Percentiles rank a stretch among this genome's conserved stretches.
Evolutionary conservation across 2,113 vertebrate species (phyloP).

Genomic region (Puma concolor): DNA sequence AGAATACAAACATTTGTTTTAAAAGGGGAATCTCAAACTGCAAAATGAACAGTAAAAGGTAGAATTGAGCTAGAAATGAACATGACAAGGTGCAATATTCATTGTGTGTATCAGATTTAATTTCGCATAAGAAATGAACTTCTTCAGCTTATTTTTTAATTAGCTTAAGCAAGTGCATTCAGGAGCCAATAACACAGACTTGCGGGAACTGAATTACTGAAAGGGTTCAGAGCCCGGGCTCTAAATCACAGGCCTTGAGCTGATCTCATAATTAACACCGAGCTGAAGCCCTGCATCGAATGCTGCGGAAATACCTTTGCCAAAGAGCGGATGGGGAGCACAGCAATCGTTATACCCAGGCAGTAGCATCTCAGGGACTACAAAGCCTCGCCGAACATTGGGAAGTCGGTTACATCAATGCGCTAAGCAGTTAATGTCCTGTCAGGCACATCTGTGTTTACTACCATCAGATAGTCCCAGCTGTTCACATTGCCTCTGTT

Average conservation of each 20-base stretch:
- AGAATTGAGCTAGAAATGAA: not conserved
- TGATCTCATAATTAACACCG: conserved; percentile 42
- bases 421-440: conserved; percentile 68
- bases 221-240: not conserved
- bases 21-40: conserved; percentile 60
- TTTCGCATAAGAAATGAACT: conserved; percentile 43
- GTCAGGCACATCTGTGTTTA: conserved; percentile 68
- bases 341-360: rapidly evolving
- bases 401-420: conserved; percentile 45
- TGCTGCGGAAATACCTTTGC: not conserved
- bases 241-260: not conserved
- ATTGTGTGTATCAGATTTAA: not conserved
- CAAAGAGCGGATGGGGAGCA: not conserved
- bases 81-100: conserved; percentile 22
- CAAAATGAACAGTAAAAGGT: not conserved
- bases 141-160: conserved; percentile 61
- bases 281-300: not conserved
- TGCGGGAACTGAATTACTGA: conserved; percentile 60
- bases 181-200: conserved; percentile 47
- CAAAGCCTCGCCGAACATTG: not conserved
- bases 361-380: not conserved
- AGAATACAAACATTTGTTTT: conserved; percentile 37
- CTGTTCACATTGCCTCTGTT: conserved; percentile 17
- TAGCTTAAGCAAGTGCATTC: conserved; percentile 51
- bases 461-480: conserved; percentile 16